Evolutionary conservation across 23 tunicate species (phyloP).

Genomic region (Oikopleura vanhoeffeni): DNA sequence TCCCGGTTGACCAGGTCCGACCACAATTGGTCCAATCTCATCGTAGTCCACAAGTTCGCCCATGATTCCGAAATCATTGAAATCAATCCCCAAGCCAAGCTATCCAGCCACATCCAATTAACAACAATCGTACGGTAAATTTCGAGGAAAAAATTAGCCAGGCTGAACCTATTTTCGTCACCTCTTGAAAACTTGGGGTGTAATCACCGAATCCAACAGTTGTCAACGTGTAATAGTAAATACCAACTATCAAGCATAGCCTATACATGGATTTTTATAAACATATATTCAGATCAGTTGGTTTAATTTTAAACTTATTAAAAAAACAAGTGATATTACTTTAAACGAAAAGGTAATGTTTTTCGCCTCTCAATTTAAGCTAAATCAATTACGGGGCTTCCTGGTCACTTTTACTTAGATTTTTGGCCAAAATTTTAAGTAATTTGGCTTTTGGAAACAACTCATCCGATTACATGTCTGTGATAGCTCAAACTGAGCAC

Average conservation of each 20-base stretch:
- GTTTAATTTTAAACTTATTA: no score
- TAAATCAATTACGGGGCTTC: no score
- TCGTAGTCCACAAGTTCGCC: not conserved
- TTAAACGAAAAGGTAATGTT: no score
- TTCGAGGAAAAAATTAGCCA: conserved; percentile 2
- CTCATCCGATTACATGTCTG: no score
- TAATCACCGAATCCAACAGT: conserved; percentile 13
- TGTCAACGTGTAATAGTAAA: not conserved
- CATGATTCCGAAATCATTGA: conserved; percentile 8
- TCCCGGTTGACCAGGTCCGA: not conserved
- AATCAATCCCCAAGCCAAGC: conserved; percentile 2
- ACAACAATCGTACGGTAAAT: conserved; percentile 5
- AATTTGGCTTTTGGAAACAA: no score
- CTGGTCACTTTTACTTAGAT: no score
- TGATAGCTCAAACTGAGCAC: no score
- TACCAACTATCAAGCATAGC: not conserved
- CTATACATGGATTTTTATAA: not conserved
- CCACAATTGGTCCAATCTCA: not conserved
- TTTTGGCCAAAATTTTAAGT: no score
- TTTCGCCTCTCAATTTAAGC: no score
- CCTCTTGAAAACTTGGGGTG: not conserved
- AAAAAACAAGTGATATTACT: no score
- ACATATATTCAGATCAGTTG: no score
- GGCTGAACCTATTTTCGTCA: not conserved
- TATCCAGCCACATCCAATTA: not conserved